Conservation (phyloP, 2,113 vertebrate genomes). For the Rhinopomastus cyanomelas region DNA sequence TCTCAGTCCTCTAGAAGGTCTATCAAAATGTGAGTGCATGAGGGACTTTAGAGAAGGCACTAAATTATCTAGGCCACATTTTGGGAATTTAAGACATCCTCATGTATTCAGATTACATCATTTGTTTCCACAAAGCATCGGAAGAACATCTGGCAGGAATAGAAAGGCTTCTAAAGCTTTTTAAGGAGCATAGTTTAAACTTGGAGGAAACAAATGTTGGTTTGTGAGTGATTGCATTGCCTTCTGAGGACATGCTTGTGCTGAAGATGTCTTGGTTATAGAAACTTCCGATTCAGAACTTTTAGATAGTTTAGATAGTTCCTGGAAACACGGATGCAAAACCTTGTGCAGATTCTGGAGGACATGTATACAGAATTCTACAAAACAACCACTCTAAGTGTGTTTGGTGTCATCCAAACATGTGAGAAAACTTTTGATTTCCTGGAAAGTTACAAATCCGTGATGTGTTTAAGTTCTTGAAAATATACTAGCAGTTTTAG, state of each 20-base stretch:
- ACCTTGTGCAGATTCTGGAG: not conserved
- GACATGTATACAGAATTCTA: not conserved
- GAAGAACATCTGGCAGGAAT: constrained; percentile 16
- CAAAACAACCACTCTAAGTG: not conserved
- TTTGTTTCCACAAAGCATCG: constrained; percentile 46
- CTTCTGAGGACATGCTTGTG: not conserved
- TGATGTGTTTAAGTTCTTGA: not conserved
- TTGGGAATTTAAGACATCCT: not conserved
- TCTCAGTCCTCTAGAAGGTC: not conserved
- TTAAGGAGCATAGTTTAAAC: constrained; percentile 27
- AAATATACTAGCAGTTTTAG: not conserved
- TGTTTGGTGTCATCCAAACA: not conserved
- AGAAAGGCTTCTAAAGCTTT: constrained; percentile 32
- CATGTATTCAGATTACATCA: constrained; percentile 33
- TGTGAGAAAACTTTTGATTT: not conserved
- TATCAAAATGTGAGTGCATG: not conserved
- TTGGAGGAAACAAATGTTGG: constrained; percentile 12
- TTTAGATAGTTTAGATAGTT: not conserved
- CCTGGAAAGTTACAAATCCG: not conserved
- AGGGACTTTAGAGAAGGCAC: not conserved
- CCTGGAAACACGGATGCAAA: not conserved
- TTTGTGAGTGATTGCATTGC: not conserved
- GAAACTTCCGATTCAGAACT: not conserved
- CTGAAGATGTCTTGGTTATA: not conserved
- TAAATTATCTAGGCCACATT: constrained; percentile 16